Conservation (phyloP, 2,888 invertebrate species). For the Agrochola litura region DNA sequence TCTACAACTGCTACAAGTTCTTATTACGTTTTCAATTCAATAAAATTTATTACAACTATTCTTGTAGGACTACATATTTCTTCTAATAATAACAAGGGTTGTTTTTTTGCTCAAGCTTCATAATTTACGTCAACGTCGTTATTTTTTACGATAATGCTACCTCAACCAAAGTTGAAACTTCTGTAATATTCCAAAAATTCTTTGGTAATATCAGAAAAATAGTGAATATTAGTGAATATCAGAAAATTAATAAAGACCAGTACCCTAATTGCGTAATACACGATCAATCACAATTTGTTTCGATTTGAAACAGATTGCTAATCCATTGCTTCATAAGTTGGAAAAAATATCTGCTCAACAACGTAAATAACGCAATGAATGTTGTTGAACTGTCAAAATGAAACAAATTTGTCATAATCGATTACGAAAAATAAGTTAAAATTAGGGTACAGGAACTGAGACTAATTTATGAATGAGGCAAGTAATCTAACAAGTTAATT, state of each 20-base stretch:
- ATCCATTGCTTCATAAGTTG: too few species aligned
- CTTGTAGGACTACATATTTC: constrained; percentile 1
- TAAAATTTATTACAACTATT: constrained; percentile 16
- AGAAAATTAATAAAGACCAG: background rate
- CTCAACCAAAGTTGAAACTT: constrained; percentile 16
- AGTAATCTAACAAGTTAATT: background rate
- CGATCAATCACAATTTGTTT: too few species aligned
- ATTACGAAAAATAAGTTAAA: too few species aligned
- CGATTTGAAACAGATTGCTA: too few species aligned
- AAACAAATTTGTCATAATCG: too few species aligned
- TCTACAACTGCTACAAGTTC: constrained; percentile 8
- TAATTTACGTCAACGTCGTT: constrained; percentile 36
- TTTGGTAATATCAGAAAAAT: too few species aligned
- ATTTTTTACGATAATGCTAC: constrained; percentile 32
- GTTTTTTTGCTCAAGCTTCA: constrained; percentile 20
- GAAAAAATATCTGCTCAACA: too few species aligned
- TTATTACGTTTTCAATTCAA: constrained; percentile 13
- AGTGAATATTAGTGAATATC: constrained; percentile 25
- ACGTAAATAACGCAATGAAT: too few species aligned
- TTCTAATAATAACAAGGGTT: background rate
- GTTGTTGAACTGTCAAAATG: too few species aligned
- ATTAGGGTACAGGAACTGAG: background rate
- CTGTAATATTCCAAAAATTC: constrained; percentile 17
- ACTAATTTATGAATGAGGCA: constrained; percentile 24
- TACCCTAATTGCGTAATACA: too few species aligned